Evolutionary conservation across 2,113 vertebrate species (phyloP).

Genomic region (Lutjanus erythropterus): DNA sequence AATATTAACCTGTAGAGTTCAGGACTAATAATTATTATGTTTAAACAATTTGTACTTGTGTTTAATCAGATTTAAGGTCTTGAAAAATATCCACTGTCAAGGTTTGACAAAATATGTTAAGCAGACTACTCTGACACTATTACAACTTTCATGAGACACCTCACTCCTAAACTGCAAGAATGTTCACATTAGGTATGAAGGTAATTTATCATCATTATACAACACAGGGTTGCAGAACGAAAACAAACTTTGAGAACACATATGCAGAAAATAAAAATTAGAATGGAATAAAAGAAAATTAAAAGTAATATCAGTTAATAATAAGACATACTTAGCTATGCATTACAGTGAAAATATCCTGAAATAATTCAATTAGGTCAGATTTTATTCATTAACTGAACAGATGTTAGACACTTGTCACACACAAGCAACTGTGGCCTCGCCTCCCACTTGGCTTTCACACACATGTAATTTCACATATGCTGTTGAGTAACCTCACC

Average conservation of each 20-base stretch:
- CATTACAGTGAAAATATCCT: not conserved
- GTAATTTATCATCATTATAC: too few species aligned
- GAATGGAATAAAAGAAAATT: too few species aligned
- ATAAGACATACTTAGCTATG: too few species aligned
- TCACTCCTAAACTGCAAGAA: not conserved
- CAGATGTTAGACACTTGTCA: slow-evolving; percentile 30
- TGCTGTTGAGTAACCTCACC: slow-evolving; percentile 79
- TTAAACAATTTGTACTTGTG: not conserved
- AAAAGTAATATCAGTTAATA: too few species aligned
- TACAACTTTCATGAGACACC: too few species aligned
- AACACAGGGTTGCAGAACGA: too few species aligned
- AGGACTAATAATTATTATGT: not conserved
- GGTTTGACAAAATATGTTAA: too few species aligned
- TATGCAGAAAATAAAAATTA: too few species aligned
- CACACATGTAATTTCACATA: slow-evolving; percentile 2
- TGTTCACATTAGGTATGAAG: too few species aligned
- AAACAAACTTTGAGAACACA: too few species aligned
- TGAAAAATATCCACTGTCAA: not conserved
- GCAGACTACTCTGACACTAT: too few species aligned
- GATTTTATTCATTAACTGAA: not conserved
- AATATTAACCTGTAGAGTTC: not conserved
- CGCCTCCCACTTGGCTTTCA: not conserved
- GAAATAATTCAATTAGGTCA: not conserved
- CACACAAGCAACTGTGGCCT: not conserved
- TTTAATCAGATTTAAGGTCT: not conserved